Conservation (phyloP, 2,888 invertebrate genomes). For the Carabus problematicus region DNA sequence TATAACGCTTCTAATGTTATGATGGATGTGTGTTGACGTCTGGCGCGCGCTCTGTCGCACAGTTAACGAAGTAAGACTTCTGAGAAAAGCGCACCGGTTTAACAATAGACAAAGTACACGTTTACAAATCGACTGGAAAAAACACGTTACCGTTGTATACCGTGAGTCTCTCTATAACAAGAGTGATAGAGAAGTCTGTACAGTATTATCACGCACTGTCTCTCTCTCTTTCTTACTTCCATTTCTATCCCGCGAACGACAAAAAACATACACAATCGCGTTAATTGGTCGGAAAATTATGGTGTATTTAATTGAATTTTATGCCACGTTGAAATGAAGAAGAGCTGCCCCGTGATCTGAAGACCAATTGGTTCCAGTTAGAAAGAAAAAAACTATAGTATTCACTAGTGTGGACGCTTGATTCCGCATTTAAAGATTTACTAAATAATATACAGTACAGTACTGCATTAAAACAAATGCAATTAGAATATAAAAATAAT, state of each 20-base stretch:
- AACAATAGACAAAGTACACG: slow-evolving; percentile 38
- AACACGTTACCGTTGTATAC: slow-evolving; percentile 21
- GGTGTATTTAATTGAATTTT: slow-evolving; percentile 34
- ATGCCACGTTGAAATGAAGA: slow-evolving; percentile 17
- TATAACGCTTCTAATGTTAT: neutral
- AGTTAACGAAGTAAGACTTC: slow-evolving; percentile 40
- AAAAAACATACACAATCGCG: slow-evolving; percentile 21
- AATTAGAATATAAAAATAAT: too few species aligned
- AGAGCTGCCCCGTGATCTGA: slow-evolving; percentile 10
- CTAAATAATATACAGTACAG: too few species aligned
- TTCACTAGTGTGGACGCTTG: too few species aligned
- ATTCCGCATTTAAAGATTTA: too few species aligned
- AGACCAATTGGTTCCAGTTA: slow-evolving; percentile 7
- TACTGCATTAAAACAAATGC: too few species aligned
- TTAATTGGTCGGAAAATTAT: slow-evolving; percentile 35
- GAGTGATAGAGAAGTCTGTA: neutral
- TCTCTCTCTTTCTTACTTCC: too few species aligned
- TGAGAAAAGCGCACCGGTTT: slow-evolving; percentile 22
- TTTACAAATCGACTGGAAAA: slow-evolving; percentile 27
- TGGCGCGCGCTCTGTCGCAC: slow-evolving; percentile 16
- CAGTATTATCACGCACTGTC: too few species aligned
- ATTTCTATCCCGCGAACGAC: neutral
- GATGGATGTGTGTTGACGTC: neutral
- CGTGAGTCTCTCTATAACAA: slow-evolving; percentile 12
- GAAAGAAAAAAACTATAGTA: too few species aligned